A percentile compares a stretch with the other conserved stretches of the same genome.
Conservation (phyloP, 2,113 vertebrate genomes). For the Hippolais icterina region DNA sequence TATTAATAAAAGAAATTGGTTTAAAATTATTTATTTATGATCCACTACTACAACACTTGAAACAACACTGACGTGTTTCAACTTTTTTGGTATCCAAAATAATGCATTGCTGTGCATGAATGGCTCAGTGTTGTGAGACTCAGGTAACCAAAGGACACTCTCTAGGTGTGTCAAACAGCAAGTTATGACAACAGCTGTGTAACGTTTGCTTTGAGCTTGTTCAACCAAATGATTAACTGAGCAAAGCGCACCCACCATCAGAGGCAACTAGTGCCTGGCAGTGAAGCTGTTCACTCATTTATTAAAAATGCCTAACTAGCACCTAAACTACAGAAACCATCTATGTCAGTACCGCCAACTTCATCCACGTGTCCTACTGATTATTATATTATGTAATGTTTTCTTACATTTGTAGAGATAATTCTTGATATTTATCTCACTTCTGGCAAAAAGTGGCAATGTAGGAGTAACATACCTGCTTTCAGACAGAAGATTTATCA, state of each 20-base stretch:
- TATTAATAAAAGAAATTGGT: neutral
- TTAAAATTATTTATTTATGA: neutral
- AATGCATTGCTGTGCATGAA: neutral
- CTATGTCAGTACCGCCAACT: neutral
- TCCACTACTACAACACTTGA: neutral
- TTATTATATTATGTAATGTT: neutral
- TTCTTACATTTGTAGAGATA: neutral
- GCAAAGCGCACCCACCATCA: neutral
- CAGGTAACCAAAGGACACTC: neutral
- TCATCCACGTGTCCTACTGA: neutral
- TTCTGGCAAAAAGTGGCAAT: neutral
- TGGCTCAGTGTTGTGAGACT: neutral
- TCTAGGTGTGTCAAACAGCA: slow-evolving; percentile 33
- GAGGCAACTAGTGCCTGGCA: neutral
- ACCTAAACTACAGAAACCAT: neutral
- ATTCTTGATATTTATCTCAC: neutral
- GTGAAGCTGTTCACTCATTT: neutral
- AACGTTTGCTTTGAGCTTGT: neutral
- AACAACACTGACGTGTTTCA: neutral
- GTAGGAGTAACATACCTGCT: neutral
- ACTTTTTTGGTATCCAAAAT: neutral
- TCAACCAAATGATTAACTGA: neutral
- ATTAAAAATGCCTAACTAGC: neutral
- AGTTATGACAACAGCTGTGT: neutral
- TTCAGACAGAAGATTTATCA: neutral